phyloP scores from a whole-genome alignment of 2,797 vertebrate genomes.

The Chelmon rostratus region DNA sequence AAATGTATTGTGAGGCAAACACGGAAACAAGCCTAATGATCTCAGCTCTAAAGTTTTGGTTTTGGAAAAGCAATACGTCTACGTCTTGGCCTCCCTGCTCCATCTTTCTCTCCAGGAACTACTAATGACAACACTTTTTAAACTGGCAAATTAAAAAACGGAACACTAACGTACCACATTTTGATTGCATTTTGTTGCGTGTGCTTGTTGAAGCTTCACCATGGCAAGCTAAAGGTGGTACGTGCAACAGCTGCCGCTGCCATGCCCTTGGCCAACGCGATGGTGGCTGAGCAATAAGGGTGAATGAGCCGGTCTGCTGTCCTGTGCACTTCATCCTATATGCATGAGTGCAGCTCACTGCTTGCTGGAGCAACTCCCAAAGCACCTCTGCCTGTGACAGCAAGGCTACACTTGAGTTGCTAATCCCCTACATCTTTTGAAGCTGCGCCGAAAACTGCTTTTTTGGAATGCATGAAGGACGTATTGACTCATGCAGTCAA shows the following conservation, averaged over 20 bases:
- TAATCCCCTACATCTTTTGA: slow-evolving; percentile 22
- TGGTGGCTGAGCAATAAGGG: slow-evolving; percentile 48
- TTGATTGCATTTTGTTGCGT: not conserved
- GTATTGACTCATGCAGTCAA: not conserved
- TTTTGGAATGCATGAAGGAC: not conserved
- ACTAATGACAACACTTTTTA: not conserved
- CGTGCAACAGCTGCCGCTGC: slow-evolving; percentile 38
- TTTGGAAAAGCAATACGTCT: slow-evolving; percentile 4
- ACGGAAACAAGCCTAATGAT: slow-evolving; percentile 35
- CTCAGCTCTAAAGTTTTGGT: slow-evolving; percentile 19
- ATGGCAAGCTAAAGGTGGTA: not conserved
- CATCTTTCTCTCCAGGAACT: not conserved
- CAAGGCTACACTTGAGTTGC: slow-evolving; percentile 46
- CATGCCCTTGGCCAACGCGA: slow-evolving; percentile 28
- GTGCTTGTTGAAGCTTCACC: not conserved
- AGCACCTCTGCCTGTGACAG: slow-evolving; percentile 57
- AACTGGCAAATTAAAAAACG: not conserved
- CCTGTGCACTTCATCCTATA: slow-evolving; percentile 39
- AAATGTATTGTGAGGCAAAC: slow-evolving; percentile 30
- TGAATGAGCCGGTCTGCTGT: slow-evolving; percentile 28
- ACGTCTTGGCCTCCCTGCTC: slow-evolving; percentile 2
- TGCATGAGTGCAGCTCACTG: slow-evolving; percentile 56
- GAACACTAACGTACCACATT: not conserved
- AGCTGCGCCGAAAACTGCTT: not conserved
- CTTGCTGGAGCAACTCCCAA: slow-evolving; percentile 43